Evolutionary conservation across 1,140 invertebrate genomes (phyloP), one percentile per base, ranked within the genome.

Genomic region (Subanguina moxae): DNA sequence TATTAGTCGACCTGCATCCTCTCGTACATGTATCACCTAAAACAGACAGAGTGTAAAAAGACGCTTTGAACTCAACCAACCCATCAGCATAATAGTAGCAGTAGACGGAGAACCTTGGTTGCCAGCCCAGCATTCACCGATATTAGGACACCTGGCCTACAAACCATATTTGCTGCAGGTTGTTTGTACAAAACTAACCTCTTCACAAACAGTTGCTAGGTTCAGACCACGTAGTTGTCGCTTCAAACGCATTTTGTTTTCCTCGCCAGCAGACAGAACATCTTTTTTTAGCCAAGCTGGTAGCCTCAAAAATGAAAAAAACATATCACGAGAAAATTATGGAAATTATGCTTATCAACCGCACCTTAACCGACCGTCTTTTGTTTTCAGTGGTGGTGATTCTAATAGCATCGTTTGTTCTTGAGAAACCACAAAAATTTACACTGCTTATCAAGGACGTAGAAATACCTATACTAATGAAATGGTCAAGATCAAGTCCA

Each of bases 221-320:
- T 94, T 96, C 15, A 97, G 85, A 17, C 89, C 87, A 64, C 92
- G 85, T 13, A 99, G 84, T 80, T 93, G 90, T 59, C 90, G 86
- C 80, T 97, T 98, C 17, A 99, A 84, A 78, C 88, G 88, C 72
- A 86, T 92, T 78, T 89, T 86, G 38, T 90, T 87, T 85, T 80
- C 75, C 76, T 85, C 87, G 74, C 85, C 85, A 82, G 90, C 93
- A 76, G 89, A 89, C 13, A 94, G 93, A 15, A 95, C 94, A 78
- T 92, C 88, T 48, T 89, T 93, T 83, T 97, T 97, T 38, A 99
- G 82, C 96, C 96, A 99, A 58, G 93, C 91, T 21, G 96, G 95
- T 62, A 99, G 84, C 65, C 92, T 63, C 15, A 38, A 38, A 38
- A 38, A 11, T 38, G 11, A 5, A 5, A 5, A 11, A 38, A 38